Base-by-base conservation (phyloP, 2,797 vertebrate genomes). In the Xenentodon cancila region DNA sequence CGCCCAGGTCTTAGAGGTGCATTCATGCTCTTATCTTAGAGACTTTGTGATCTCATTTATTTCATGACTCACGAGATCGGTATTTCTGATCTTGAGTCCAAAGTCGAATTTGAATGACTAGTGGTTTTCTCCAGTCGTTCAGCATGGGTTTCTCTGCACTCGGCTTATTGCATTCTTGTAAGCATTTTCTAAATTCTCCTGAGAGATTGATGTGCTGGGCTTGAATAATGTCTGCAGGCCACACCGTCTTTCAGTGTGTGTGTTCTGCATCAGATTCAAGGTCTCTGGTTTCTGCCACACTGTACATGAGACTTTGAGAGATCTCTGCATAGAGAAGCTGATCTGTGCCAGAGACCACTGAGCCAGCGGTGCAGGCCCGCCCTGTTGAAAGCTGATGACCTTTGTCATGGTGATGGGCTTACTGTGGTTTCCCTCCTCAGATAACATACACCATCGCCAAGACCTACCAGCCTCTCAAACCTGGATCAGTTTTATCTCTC, bases 1-100 rank as follows among this genome's bases (percentile, higher is more conserved):
- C 7, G 85, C 92, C 0, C 95, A 95, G 84, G 96, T 96, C 12
- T 86, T 94, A 37, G 95, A 95, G 93, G 97, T 97, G 73, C 45
- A 44, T 45, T 4, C 9, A 0, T 21, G 19, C n/a, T 15, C 9
- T 7, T 7, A 19, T 54, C 19, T 32, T 7, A 18, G 8, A 7
- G n/a, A 11, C 18, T 19, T 27, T 27, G 27, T 27, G 27, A 27
- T n/a, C 27, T 27, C 27, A 27, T 7, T 27, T 27, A 27, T 27
- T 27, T 27, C 7, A 27, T 27, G 27, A 27, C 25, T 3, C 25
- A 25, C 25, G 25, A 25, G 25, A 3, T 25, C 25, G 3, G 25
- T 9, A 9, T 32, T 9, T 32, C 32, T 32, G 32, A 32, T 32
- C 7, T 3, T 27, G 27, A 27, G 3, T 27, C 27, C 27, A 27